These are phyloP conservation scores for Coptotermes formosanus DNA, from an alignment of 1,140 invertebrate genomes.

Conservation along the genomic window DNA sequence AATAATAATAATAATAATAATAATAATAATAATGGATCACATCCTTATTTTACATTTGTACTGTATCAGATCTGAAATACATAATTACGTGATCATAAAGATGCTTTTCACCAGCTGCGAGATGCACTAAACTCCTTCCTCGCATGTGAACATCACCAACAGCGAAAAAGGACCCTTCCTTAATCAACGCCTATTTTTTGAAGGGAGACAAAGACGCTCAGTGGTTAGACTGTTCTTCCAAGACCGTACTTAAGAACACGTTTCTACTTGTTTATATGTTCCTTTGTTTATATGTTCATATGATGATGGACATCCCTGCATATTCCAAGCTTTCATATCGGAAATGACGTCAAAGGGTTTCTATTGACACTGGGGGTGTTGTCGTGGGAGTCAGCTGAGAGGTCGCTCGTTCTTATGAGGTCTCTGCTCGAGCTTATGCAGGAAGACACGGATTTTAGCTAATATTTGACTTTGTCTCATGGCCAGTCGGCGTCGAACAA, in stretches of 20 bases:
- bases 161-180: background rate
- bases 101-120: too few species aligned
- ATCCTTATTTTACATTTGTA: too few species aligned
- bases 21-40: too few species aligned
- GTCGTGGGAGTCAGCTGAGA: background rate
- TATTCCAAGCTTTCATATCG: background rate
- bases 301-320: slow-evolving; percentile 3
- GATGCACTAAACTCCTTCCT: too few species aligned
- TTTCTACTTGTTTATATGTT: background rate
- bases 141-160: too few species aligned
- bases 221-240: background rate
- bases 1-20: too few species aligned
- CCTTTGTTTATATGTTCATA: background rate
- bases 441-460: slow-evolving; percentile 7
- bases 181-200: background rate
- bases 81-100: too few species aligned
- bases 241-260: background rate
- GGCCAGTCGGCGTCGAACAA: background rate
- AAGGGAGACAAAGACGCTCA: background rate
- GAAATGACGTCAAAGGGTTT: slow-evolving; percentile 17
- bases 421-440: background rate
- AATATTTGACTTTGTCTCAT: slow-evolving; percentile 16
- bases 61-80: too few species aligned
- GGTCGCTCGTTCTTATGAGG: background rate
- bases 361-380: slow-evolving; percentile 17